Evolutionary conservation across 1,140 invertebrate species (phyloP), one percentile per base, ranked within the genome.

Genomic region (Megathymus violae): DNA sequence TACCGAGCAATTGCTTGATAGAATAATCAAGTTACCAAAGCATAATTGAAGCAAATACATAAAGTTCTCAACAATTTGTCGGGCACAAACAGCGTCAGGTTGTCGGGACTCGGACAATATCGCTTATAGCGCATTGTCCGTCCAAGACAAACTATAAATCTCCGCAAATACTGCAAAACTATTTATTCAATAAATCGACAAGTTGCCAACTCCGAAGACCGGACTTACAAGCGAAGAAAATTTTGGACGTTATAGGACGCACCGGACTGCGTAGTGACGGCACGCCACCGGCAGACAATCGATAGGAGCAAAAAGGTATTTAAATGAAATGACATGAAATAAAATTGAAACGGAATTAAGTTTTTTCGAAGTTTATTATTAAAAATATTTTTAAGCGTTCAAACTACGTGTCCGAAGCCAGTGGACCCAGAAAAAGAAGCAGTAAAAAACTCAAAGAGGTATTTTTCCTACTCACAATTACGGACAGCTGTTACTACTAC

Each of bases 151-250:
- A 86, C 85, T 86, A 81, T 81, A 79, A 85, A 86, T 88, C 82
- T 78, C 67, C 54, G 67, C 68, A 79, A 78, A 76, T 84, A 71
- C 72, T 79, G 25, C 52, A 38, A n/a, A 77, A 80, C 75, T 78
- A 78, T 81, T 77, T 78, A 69, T 83, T 74, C 80, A 82, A 87
- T 86, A 85, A 86, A 86, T 86, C 82, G 77, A 81, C 80, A 87
- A 85, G 69, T 82, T 78, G 72, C 68, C 46, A 80, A 85, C 78
- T 86, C 71, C 71, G 76, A 82, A 87, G 76, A 78, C 82, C 86
- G 86, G 86, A 87, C 86, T 89, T 89, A 89, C 76, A 78, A 79
- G 51, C 78, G 70, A 89, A 89, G 85, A 86, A 89, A 88, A 80
- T 85, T 85, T 85, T 70, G 71, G 78, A 84, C 78, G 76, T 70